A percentile compares a stretch with the other conserved stretches of the same genome.
phyloP scores from a whole-genome alignment of 2,797 vertebrate genomes.

The Ceryle rudis region DNA sequence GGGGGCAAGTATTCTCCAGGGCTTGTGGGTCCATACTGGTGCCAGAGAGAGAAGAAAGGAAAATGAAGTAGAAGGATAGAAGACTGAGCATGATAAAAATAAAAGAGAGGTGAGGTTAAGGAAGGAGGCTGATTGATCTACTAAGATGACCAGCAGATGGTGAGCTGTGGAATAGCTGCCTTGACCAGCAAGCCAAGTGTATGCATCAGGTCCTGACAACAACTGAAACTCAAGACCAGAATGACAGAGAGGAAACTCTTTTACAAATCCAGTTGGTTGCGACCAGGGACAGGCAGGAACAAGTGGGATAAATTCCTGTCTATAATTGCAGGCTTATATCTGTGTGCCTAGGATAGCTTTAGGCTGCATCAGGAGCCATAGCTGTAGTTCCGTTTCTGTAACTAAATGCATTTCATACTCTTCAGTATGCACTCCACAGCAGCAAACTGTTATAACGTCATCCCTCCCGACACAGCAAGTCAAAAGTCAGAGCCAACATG shows the following conservation, averaged over 20 bases:
- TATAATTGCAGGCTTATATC: not conserved
- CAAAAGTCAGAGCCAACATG: accelerated
- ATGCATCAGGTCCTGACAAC: not conserved
- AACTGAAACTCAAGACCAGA: not conserved
- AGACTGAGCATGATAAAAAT: not conserved
- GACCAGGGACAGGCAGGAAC: not conserved
- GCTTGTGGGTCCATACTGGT: not conserved
- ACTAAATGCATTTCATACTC: not conserved
- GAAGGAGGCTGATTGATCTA: not conserved
- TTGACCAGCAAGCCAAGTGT: not conserved
- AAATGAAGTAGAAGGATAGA: not conserved
- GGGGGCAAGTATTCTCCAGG: not conserved
- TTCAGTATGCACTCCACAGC: not conserved
- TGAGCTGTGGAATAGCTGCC: not conserved
- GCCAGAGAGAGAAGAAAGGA: not conserved
- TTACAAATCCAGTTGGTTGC: not conserved
- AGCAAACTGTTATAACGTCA: not conserved
- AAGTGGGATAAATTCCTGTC: not conserved
- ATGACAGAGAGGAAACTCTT: not conserved
- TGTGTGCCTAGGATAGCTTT: not conserved
- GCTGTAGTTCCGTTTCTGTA: not conserved
- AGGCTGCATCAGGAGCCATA: not conserved
- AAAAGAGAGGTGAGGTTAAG: not conserved
- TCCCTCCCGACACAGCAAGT: not conserved
- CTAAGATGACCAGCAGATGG: not conserved